Conservation (phyloP, 2,113 vertebrate genomes). For the Buteo buteo region DNA sequence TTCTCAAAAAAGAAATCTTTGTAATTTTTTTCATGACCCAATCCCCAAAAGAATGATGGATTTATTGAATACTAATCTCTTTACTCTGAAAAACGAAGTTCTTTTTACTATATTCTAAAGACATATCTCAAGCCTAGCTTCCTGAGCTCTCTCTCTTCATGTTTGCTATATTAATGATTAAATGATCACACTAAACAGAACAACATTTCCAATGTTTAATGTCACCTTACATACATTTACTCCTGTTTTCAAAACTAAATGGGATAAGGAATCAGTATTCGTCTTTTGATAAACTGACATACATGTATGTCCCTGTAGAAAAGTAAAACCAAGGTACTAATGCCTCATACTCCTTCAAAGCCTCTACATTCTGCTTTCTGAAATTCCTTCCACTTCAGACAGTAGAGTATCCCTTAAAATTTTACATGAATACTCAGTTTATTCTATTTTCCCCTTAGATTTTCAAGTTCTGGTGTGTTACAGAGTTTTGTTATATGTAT, state of each 20-base stretch:
- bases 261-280: not conserved
- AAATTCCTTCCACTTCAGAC: not conserved
- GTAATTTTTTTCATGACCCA: not conserved
- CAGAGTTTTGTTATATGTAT: not conserved
- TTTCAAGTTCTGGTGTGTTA: not conserved
- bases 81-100: not conserved
- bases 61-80: not conserved
- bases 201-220: not conserved
- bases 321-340: not conserved
- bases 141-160: not conserved
- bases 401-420: not conserved
- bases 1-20: not conserved
- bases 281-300: not conserved
- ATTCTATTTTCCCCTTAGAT: not conserved
- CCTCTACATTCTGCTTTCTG: not conserved
- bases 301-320: not conserved
- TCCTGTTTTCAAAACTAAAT: not conserved
- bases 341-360: not conserved
- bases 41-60: not conserved
- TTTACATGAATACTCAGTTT: not conserved
- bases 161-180: not conserved
- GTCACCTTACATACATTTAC: not conserved
- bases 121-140: not conserved
- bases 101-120: not conserved
- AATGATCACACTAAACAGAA: not conserved